Conservation (phyloP, 2,888 invertebrate species). For the Odontomyia ornata region DNA sequence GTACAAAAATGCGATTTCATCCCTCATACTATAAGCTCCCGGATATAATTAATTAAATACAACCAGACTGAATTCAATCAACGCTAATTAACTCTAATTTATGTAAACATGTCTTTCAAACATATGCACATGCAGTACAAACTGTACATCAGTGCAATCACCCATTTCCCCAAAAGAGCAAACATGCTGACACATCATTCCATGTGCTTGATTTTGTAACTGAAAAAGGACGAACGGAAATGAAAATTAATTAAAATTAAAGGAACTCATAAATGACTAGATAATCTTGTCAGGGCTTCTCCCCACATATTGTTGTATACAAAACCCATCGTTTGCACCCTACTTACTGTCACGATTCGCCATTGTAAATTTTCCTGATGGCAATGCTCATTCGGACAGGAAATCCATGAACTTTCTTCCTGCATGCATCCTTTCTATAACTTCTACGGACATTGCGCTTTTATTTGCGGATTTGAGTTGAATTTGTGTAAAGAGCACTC, state of each 20-base stretch:
- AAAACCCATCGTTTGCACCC: no score
- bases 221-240: neutral
- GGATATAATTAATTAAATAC: slow-evolving; percentile 33
- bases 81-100: slow-evolving; percentile 32
- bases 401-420: slow-evolving; percentile 30
- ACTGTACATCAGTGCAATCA: neutral
- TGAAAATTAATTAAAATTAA: neutral
- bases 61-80: slow-evolving; percentile 34
- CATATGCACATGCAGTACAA: no score
- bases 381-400: neutral
- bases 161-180: neutral
- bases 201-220: neutral
- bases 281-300: neutral
- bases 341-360: neutral
- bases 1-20: no score
- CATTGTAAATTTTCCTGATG: neutral
- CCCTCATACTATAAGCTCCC: neutral
- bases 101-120: neutral
- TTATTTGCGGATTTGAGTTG: no score
- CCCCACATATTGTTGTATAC: neutral
- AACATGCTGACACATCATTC: neutral
- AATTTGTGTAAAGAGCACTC: no score
- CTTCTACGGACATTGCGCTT: neutral
- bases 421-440: neutral
- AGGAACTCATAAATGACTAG: neutral